Evolutionary conservation across 2,888 invertebrate genomes (phyloP), one percentile per base, ranked within the genome.

Genomic region (Argyresthia goedartella): DNA sequence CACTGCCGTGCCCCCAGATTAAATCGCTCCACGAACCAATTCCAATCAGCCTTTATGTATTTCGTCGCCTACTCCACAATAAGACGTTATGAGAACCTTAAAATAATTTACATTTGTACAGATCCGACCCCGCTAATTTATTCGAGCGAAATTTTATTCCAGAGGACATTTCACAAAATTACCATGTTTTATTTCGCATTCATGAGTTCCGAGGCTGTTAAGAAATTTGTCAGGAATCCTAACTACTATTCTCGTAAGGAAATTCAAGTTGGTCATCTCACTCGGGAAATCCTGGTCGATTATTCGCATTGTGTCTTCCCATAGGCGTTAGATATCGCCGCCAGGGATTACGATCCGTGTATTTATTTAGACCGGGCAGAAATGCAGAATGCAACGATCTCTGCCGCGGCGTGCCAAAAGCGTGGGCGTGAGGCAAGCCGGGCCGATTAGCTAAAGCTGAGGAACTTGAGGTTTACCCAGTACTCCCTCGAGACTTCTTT

Each of bases 261-360:
- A 62, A 56, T 57, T 58, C 59, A 61, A 25, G 25, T 25, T 25
- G 25, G 25, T 25, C 25, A 2, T 55, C 54, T 55, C 63, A 54
- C 54, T 52, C 57, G 60, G 58, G 61, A 65, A 64, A 66, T 62
- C 60, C 61, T 58, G 55, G 57, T 62, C 62, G 59, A 62, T 65
- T 64, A 64, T 63, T 64, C 63, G 61, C 44, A n/a, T n/a, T n/a
- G n/a, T n/a, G n/a, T 52, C 25, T 25, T 25, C 25, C n/a, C n/a
- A n/a, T n/a, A n/a, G n/a, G n/a, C n/a, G n/a, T 25, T 4, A 25
- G 49, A 25, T 10, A 44, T 15, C 16, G 14, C 15, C 15, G 14
- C 44, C 15, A 71, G 71, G 67, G 77, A 82, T 69, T 79, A 73
- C 58, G 66, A 67, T 76, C 71, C 74, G 75, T 72, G 75, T 76